These are phyloP conservation scores for Cricetomys ansorgei DNA, from an alignment of 2,113 vertebrate genomes.

Conservation along the genomic window DNA sequence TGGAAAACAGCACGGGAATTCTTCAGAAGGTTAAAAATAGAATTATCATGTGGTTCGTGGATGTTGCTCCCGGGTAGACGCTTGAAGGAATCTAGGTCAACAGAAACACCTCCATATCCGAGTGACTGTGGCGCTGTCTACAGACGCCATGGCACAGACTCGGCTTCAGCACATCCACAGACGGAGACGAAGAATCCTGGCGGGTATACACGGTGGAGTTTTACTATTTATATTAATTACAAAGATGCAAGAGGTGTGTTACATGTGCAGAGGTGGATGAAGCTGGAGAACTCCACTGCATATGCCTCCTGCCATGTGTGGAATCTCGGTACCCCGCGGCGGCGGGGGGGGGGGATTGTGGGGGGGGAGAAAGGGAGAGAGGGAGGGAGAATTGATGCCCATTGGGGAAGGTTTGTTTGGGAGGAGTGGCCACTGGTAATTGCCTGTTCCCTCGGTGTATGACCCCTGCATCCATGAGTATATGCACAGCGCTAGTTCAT, in stretches of 20 bases:
- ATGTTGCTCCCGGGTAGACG: neutral
- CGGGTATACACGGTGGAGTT: neutral
- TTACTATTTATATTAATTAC: neutral
- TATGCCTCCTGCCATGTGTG: neutral
- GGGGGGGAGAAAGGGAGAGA: neutral
- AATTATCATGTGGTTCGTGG: neutral
- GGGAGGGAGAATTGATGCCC: neutral
- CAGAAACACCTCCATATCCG: neutral
- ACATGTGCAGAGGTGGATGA: neutral
- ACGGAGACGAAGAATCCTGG: neutral
- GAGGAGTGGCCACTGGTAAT: neutral
- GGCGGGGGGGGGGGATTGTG: neutral
- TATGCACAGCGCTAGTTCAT: neutral
- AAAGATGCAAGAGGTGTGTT: neutral
- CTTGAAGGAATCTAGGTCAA: neutral
- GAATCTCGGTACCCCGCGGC: no score
- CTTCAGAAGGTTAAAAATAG: neutral
- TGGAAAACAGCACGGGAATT: neutral
- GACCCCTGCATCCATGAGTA: neutral
- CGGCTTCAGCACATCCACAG: neutral
- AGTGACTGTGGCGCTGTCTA: neutral
- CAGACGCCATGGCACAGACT: no score
- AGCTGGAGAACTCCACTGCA: neutral
- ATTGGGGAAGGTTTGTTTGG: neutral
- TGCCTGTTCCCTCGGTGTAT: neutral